These are phyloP conservation scores for Temnothorax ravouxi DNA, from an alignment of 2,888 invertebrate genomes.

Conservation along the genomic window DNA sequence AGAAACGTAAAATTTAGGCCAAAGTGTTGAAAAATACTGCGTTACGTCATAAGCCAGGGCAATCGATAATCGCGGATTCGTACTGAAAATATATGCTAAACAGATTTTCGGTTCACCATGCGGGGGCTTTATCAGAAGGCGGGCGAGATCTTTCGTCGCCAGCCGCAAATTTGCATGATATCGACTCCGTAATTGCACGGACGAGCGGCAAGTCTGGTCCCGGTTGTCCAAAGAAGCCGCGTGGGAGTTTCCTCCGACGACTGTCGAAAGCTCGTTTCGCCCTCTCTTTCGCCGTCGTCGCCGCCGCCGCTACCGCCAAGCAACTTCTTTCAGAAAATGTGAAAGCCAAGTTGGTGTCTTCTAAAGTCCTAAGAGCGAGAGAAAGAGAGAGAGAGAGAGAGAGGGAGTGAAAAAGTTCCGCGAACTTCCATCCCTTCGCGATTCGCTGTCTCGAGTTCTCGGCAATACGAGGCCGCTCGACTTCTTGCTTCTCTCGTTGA, in stretches of 20 bases:
- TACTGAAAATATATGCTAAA: slow-evolving; percentile 16
- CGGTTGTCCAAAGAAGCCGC: slow-evolving; percentile 37
- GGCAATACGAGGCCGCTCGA: neutral
- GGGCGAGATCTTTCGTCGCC: neutral
- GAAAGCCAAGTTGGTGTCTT: slow-evolving; percentile 61
- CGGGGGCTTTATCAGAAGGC: slow-evolving; percentile 46
- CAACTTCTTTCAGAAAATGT: slow-evolving; percentile 54
- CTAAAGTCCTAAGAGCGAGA: slow-evolving; percentile 5
- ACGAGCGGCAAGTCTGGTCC: slow-evolving; percentile 42
- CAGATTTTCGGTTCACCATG: slow-evolving; percentile 2
- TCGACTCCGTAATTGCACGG: slow-evolving; percentile 75
- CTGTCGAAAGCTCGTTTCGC: slow-evolving; percentile 54
- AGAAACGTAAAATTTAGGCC: neutral
- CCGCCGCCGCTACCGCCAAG: neutral
- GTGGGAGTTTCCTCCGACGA: slow-evolving; percentile 37
- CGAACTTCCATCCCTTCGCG: slow-evolving; percentile 18
- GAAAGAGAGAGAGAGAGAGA: neutral
- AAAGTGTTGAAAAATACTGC: neutral
- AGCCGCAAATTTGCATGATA: slow-evolving; percentile 72
- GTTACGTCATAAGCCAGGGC: slow-evolving; percentile 4
- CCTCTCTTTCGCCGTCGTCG: neutral
- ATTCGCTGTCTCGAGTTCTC: slow-evolving; percentile 34
- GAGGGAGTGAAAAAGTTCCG: slow-evolving; percentile 29
- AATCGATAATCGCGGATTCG: neutral
- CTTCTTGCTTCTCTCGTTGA: slow-evolving; percentile 4